Evolutionary conservation across 2,797 vertebrate species (phyloP), one percentile per base, ranked within the genome.

Genomic region (Acanthopagrus latus): DNA sequence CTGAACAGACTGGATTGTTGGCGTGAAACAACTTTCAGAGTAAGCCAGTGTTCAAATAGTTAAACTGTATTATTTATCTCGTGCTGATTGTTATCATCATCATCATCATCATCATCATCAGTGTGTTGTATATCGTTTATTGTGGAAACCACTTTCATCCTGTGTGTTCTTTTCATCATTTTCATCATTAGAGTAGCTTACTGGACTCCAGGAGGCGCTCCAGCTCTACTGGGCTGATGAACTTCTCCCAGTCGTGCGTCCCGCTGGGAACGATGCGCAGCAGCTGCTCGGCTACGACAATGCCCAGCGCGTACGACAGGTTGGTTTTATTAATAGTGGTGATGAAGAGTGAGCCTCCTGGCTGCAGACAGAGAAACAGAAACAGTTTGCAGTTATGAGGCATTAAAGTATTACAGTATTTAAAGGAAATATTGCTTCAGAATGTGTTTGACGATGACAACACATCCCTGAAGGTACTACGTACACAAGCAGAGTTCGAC

Each of bases 231-330:
- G 97, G 98, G 74, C 95, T 94, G 90, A 99, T 94, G 87, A 99
- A 99, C 81, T 97, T 99, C 59, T 99, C 96, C 98, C 98, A 99
- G 33, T 97, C 95, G 9, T 99, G 98, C 16, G 97, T 99, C 83
- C 98, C 98, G 14, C 90, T 94, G 18, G 98, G 98, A 64, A 98
- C 95, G 70, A 99, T 95, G 58, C 93, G 93, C 57, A 97, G 92
- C 77, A 99, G 88, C 86, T 96, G 95, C 91, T 99, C 98, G 18
- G 97, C 95, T 63, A 94, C 92, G 17, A 99, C 90, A 77, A 99
- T 97, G 62, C 92, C 97, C 92, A 99, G 85, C 25, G 86, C 65
- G n/a, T 98, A 99, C 4, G 98, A 99, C 75, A 99, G 90, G 51
- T 96, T 96, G 51, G 97, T 98, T 94, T 96, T 98, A 92, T 96